These are phyloP conservation scores for Exocentrus adspersus DNA, from an alignment of 2,888 invertebrate species.

Conservation along the genomic window DNA sequence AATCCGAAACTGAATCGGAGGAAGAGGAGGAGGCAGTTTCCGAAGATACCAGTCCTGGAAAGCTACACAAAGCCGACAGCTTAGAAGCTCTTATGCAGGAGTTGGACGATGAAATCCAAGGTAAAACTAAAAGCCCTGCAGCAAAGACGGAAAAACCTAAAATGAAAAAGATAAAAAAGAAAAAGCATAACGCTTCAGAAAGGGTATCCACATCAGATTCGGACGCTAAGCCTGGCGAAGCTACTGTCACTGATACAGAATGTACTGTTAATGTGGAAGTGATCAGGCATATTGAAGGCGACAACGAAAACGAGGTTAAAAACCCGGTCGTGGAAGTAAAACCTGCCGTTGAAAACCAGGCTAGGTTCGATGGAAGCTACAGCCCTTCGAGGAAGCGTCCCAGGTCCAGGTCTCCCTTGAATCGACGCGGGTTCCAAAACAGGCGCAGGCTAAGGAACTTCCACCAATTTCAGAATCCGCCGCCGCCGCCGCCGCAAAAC, in stretches of 20 bases:
- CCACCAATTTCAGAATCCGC: constrained; percentile 15
- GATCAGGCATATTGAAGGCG: constrained; percentile 4
- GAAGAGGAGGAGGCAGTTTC: constrained; percentile 52
- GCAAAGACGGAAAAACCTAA: constrained; percentile 36
- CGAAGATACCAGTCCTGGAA: constrained; percentile 41
- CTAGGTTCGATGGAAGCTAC: neutral
- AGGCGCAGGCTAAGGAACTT: constrained; percentile 21
- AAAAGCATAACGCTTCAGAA: constrained; percentile 33
- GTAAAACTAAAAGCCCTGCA: constrained; percentile 42
- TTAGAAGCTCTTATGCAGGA: constrained; percentile 67
- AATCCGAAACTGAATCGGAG: constrained; percentile 62
- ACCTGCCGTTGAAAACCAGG: constrained; percentile 12
- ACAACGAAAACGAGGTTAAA: constrained; percentile 37
- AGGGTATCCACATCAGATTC: constrained; percentile 33
- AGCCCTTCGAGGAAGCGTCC: constrained; percentile 29
- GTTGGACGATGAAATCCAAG: constrained; percentile 65
- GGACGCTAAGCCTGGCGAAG: constrained; percentile 33
- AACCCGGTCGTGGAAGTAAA: constrained; percentile 24
- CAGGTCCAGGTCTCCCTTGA: constrained; percentile 31
- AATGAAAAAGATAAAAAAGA: constrained; percentile 44
- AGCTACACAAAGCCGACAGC: constrained; percentile 64
- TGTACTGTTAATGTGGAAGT: constrained; percentile 13
- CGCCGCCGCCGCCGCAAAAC: constrained; percentile 26
- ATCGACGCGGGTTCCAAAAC: constrained; percentile 17
- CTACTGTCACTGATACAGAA: constrained; percentile 27